Base-by-base conservation (phyloP, 2,888 invertebrate genomes). In the Pheosia gnoma region DNA sequence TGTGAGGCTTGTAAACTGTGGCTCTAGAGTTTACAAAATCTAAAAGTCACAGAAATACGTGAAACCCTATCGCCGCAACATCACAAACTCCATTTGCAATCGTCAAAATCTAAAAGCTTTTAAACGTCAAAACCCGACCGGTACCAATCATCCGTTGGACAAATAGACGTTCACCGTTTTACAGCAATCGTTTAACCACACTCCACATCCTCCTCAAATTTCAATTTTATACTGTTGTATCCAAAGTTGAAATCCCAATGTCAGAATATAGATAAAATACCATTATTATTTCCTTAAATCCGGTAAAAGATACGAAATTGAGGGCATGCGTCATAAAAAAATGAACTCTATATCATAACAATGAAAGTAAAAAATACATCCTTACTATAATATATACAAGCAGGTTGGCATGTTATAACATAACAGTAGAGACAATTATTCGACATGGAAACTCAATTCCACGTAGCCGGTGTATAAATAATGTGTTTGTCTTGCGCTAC, bases 371-470 rank as follows among this genome's bases (percentile, higher is more conserved):
- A 47, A 47, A n/a, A n/a, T 11, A 47, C 47, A n/a, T 47, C 47
- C 47, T 43, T 43, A 9, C 43, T 11, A 47, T 47, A 3, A 36
- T 9, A 52, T 8, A 52, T 25, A 25, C 25, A 25, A 25, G 25
- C 25, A 0, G 5, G 38, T 54, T 54, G 38, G 11, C 11, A 25
- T 36, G 54, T 54, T 54, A 10, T 54, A 3, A 47, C 47, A 36
- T 41, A 39, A 56, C 53, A 4, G 49, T 13, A 41, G 62, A 56
- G 55, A 67, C 62, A 70, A 70, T 67, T 66, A 67, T 58, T 53
- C 58, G 67, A 67, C 81, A 81, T 73, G 80, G 78, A 77, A 80
- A 79, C 76, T 76, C 82, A 75, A 79, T 81, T 78, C 75, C 66
- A 62, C 66, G 64, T 65, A 63, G 63, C 60, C 63, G 65, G 65